phyloP scores from a whole-genome alignment of 1,140 invertebrate species.

The Sminthurides bifidus region DNA sequence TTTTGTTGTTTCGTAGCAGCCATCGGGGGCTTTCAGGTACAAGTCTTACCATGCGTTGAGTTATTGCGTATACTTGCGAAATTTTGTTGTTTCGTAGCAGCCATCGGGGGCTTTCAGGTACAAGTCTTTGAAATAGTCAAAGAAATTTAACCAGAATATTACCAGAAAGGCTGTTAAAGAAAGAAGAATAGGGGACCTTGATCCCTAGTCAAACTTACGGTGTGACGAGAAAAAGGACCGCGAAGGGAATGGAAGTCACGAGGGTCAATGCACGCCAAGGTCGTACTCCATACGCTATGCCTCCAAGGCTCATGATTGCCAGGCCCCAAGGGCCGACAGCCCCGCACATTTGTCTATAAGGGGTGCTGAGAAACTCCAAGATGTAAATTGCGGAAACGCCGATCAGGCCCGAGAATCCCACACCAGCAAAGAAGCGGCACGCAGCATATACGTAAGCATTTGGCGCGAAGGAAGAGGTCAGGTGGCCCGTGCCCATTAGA shows the following conservation, averaged over 20 bases:
- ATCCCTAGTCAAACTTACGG: too few species aligned
- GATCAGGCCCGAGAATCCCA: constrained; percentile 13
- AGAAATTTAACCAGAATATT: too few species aligned
- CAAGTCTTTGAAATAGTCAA: too few species aligned
- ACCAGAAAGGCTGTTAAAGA: too few species aligned
- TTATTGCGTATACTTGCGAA: constrained; percentile 15
- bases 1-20: constrained; percentile 17
- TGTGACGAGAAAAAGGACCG: too few species aligned
- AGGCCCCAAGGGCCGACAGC: constrained; percentile 9
- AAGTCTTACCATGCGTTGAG: constrained; percentile 21
- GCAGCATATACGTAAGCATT: constrained; percentile 15
- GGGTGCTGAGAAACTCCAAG: constrained; percentile 19
- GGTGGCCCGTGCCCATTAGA: not conserved
- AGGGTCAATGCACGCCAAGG: constrained; percentile 17
- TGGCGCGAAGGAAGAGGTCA: constrained; percentile 10
- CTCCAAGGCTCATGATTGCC: constrained; percentile 8
- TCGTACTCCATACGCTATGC: constrained; percentile 13
- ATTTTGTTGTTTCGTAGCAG: constrained; percentile 17
- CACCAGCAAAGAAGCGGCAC: constrained; percentile 10
- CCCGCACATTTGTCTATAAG: constrained; percentile 10
- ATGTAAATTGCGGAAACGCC: constrained; percentile 11
- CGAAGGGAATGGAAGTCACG: too few species aligned
- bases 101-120: constrained; percentile 30
- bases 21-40: constrained; percentile 29
- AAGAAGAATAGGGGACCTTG: too few species aligned